These are phyloP conservation scores for Lasioglossum baleicum DNA, from an alignment of 1,140 invertebrate species.

Conservation along the genomic window DNA sequence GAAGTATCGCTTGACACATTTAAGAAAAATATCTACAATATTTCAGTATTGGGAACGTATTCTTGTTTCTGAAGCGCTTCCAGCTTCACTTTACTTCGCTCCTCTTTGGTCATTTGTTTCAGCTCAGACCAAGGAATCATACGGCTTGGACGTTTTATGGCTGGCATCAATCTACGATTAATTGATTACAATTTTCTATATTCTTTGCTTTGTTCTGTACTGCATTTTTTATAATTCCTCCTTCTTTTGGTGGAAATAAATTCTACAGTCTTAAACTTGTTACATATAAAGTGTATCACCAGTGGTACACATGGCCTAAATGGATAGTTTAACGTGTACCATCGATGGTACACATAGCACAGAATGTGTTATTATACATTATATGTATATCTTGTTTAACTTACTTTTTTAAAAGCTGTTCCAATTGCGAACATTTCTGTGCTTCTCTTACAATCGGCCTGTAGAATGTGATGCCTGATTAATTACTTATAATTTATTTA, in stretches of 20 bases:
- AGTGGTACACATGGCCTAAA: too few species aligned
- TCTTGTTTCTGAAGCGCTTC: slow-evolving; percentile 34
- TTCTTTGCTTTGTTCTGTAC: too few species aligned
- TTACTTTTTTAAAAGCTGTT: slow-evolving; percentile 65
- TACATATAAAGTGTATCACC: too few species aligned
- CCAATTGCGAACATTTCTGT: slow-evolving; percentile 44
- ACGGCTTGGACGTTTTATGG: slow-evolving; percentile 49
- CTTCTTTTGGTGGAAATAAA: too few species aligned
- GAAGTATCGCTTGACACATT: background rate
- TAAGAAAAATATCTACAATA: slow-evolving; percentile 51
- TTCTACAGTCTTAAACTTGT: too few species aligned
- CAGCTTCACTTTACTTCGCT: slow-evolving; percentile 61
- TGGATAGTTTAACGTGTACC: too few species aligned
- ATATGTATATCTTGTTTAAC: slow-evolving; percentile 14
- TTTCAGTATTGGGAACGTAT: slow-evolving; percentile 23
- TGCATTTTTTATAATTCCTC: too few species aligned
- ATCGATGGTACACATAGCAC: too few species aligned
- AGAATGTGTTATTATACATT: background rate
- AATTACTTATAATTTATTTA: background rate
- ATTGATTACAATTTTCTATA: background rate
- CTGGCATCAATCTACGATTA: slow-evolving; percentile 56
- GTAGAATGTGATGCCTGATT: slow-evolving; percentile 8
- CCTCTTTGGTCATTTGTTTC: slow-evolving; percentile 67
- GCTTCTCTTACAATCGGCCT: slow-evolving; percentile 65
- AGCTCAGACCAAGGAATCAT: slow-evolving; percentile 68